phyloP scores from a whole-genome alignment of 2,113 vertebrate genomes.

The Catagonus wagneri region DNA sequence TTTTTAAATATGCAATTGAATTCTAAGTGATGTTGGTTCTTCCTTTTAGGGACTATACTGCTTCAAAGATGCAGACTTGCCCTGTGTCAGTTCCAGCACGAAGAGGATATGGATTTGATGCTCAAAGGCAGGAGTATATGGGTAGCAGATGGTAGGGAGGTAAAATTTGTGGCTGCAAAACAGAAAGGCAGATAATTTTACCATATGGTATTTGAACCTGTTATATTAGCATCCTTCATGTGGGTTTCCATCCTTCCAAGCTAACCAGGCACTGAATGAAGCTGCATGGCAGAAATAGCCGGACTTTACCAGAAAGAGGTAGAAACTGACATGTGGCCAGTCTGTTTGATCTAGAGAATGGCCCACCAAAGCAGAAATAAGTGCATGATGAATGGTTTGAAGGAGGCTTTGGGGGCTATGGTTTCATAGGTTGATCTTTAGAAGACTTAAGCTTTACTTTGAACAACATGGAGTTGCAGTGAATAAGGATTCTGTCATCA shows the following conservation, averaged over 20 bases:
- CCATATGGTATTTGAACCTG: background rate
- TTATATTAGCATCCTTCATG: background rate
- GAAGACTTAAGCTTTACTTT: background rate
- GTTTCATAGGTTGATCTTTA: background rate
- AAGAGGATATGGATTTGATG: background rate
- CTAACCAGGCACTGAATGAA: background rate
- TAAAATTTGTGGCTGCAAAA: slow-evolving; percentile 15
- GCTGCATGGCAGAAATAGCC: background rate
- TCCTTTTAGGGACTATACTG: background rate
- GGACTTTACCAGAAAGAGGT: background rate
- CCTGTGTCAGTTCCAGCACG: background rate
- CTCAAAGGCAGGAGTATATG: background rate
- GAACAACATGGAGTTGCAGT: background rate
- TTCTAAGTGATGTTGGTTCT: background rate
- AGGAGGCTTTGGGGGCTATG: background rate
- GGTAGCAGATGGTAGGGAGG: slow-evolving; percentile 3
- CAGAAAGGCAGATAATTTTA: slow-evolving; percentile 43
- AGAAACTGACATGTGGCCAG: background rate
- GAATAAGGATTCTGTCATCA: background rate
- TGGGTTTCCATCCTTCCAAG: background rate
- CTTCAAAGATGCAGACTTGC: background rate
- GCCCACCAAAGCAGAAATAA: background rate
- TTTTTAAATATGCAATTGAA: background rate
- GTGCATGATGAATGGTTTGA: background rate
- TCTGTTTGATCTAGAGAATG: background rate